Evolutionary conservation across 2,797 vertebrate species (phyloP).

Genomic region (Tragelaphus oryx): DNA sequence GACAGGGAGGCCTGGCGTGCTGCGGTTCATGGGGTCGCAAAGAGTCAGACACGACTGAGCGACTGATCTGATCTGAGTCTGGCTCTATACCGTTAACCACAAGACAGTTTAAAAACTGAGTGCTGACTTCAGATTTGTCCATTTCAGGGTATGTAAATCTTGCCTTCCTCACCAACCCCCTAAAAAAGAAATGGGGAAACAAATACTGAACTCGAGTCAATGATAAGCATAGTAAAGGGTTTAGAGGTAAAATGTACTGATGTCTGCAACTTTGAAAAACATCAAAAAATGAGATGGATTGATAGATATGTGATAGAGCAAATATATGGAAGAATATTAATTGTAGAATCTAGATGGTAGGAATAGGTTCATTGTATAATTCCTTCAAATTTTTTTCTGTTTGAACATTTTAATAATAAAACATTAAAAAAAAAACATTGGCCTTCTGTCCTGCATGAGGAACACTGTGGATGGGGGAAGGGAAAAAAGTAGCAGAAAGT

Average conservation of each 20-base stretch:
- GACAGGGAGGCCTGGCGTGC: too few relatives aligned
- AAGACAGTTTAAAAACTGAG: background rate
- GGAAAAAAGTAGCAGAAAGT: background rate
- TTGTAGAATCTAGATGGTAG: background rate
- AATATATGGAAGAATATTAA: background rate
- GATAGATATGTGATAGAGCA: background rate
- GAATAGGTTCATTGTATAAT: background rate
- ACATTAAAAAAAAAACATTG: background rate
- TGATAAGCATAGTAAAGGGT: background rate
- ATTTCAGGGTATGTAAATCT: slow-evolving; percentile 40
- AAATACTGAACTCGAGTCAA: background rate
- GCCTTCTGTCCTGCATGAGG: background rate
- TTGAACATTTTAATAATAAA: slow-evolving; percentile 40
- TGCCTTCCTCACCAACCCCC: background rate
- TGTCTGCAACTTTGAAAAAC: background rate
- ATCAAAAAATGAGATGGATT: background rate
- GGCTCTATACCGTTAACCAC: background rate
- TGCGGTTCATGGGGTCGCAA: too few relatives aligned
- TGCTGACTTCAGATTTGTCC: background rate
- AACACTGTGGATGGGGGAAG: background rate
- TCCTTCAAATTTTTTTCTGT: background rate
- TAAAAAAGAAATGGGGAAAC: slow-evolving; percentile 36
- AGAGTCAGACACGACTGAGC: too few relatives aligned
- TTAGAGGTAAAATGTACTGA: background rate
- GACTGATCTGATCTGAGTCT: background rate